These are phyloP conservation scores for Megastigmus dorsalis DNA, from an alignment of 2,888 invertebrate species.

Conservation along the genomic window DNA sequence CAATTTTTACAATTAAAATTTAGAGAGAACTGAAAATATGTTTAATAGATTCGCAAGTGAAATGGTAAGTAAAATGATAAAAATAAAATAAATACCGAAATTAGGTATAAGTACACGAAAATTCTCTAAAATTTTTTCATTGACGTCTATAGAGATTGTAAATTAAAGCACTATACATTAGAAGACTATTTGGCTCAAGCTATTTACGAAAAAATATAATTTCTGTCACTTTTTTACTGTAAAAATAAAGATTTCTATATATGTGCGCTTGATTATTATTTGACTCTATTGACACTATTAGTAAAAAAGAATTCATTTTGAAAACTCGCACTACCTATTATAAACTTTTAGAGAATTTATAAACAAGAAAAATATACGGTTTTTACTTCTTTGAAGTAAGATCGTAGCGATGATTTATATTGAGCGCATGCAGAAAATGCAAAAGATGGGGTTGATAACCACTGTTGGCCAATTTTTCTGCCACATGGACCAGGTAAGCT, in stretches of 20 bases:
- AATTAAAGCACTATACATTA: too few relatives aligned
- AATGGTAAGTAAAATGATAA: too few relatives aligned
- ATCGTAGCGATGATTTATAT: conserved; percentile 77
- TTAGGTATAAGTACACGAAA: too few relatives aligned
- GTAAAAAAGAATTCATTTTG: background rate
- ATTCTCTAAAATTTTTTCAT: too few relatives aligned
- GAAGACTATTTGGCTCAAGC: too few relatives aligned
- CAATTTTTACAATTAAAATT: too few relatives aligned
- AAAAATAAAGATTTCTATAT: background rate
- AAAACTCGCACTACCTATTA: background rate
- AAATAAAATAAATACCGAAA: too few relatives aligned
- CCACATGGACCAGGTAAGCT: conserved; percentile 79
- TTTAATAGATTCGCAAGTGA: too few relatives aligned
- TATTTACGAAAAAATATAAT: too few relatives aligned
- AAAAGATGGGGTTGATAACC: conserved; percentile 82
- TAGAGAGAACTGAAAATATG: too few relatives aligned
- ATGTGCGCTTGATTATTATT: background rate
- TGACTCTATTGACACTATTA: background rate
- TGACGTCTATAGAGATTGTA: too few relatives aligned
- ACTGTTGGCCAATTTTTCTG: conserved; percentile 79
- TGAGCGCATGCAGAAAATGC: conserved; percentile 81
- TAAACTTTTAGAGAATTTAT: background rate
- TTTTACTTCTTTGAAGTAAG: conserved; percentile 56
- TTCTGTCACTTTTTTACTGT: background rate
- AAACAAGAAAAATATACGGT: background rate